Evolutionary conservation across 2,797 vertebrate genomes (phyloP).

Genomic region (Mus spretus): DNA sequence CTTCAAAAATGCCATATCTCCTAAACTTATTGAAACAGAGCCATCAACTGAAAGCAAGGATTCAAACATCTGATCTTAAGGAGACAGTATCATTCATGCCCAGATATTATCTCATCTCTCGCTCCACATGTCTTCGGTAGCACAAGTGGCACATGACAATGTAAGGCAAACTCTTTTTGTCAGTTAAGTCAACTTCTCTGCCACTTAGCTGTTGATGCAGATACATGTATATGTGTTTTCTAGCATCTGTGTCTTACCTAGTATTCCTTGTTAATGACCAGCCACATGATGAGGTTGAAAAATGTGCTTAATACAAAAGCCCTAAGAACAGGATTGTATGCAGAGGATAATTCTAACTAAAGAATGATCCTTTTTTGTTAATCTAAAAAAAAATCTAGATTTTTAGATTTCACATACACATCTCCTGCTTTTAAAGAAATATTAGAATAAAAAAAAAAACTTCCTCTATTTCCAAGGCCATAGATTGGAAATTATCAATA

Average conservation of each 20-base stretch:
- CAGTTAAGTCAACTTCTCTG: neutral
- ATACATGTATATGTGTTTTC: neutral
- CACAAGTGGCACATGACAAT: neutral
- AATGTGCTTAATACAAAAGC: neutral
- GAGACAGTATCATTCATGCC: neutral
- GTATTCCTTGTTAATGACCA: neutral
- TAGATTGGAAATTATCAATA: slow-evolving; percentile 63
- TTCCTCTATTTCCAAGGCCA: neutral
- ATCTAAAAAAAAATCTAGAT: neutral
- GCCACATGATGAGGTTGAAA: neutral
- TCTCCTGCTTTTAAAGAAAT: neutral
- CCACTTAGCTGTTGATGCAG: neutral
- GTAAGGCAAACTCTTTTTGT: neutral
- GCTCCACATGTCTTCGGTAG: too few species aligned
- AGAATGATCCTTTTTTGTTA: neutral
- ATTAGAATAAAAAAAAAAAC: neutral
- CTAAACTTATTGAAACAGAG: neutral
- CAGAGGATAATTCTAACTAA: neutral
- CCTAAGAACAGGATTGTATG: neutral
- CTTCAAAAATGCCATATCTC: neutral
- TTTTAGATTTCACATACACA: neutral
- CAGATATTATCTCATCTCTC: too few species aligned
- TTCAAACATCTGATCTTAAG: neutral
- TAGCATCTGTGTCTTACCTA: neutral
- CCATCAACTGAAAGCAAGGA: neutral